phyloP scores from a whole-genome alignment of 2,797 vertebrate species.

The Sebastes vulpes region DNA sequence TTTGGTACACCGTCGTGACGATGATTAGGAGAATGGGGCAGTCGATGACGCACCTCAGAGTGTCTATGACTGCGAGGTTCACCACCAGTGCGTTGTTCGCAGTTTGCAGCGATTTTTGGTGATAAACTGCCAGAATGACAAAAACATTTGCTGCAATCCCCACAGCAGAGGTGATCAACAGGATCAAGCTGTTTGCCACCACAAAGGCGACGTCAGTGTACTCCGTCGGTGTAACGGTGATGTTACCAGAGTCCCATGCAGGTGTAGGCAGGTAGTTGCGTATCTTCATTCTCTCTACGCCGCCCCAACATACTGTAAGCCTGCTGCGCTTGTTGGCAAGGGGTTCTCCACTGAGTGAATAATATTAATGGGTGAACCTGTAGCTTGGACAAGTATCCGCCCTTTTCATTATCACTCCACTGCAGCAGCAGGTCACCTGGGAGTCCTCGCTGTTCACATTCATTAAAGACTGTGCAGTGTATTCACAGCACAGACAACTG shows the following conservation, averaged over 20 bases:
- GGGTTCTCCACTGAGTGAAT: slow-evolving; percentile 27
- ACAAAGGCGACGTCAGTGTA: slow-evolving; percentile 60
- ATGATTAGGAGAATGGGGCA: slow-evolving; percentile 82
- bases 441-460: slow-evolving; percentile 74
- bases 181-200: slow-evolving; percentile 69
- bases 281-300: background rate
- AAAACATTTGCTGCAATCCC: slow-evolving; percentile 83
- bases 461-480: slow-evolving; percentile 73
- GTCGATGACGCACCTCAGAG: slow-evolving; percentile 77
- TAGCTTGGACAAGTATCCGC: slow-evolving; percentile 65
- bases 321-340: background rate
- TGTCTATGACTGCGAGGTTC: slow-evolving; percentile 83
- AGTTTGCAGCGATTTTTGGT: slow-evolving; percentile 82
- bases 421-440: slow-evolving; percentile 71
- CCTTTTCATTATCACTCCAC: slow-evolving; percentile 84
- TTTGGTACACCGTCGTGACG: slow-evolving; percentile 37
- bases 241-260: slow-evolving; percentile 62
- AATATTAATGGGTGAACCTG: slow-evolving; percentile 42
- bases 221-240: slow-evolving; percentile 33
- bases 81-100: slow-evolving; percentile 85
- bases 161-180: slow-evolving; percentile 72
- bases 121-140: slow-evolving; percentile 82
- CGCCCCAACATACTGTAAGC: background rate
- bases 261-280: slow-evolving; percentile 28
- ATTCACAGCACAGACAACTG: slow-evolving; percentile 24